Conservation (phyloP, 37 sponge, comb jelly and placozoan genomes). For the Ianthella basta region DNA sequence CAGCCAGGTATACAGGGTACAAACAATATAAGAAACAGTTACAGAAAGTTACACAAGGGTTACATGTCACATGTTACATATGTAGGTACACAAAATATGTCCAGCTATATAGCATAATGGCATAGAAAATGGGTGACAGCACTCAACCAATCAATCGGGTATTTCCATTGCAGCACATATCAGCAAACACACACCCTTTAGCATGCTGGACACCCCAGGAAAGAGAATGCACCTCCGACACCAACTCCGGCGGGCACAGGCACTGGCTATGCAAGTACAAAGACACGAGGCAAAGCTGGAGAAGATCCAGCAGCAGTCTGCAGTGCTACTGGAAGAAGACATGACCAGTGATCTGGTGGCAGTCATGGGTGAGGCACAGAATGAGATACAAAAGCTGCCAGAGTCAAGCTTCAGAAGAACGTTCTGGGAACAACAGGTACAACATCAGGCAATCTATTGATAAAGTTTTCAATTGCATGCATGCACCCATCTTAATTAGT, state of each 20-base stretch:
- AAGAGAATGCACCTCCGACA: not conserved
- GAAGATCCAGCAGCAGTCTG: not conserved
- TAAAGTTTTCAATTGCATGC: not conserved
- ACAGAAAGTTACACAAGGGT: not conserved
- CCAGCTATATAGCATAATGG: not conserved
- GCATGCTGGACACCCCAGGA: not conserved
- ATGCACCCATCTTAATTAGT: no score
- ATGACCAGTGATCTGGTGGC: not conserved
- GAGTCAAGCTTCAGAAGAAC: not conserved
- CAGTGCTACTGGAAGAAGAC: not conserved
- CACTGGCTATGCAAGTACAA: not conserved
- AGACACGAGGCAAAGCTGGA: not conserved
- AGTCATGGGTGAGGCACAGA: not conserved
- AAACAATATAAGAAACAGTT: no score
- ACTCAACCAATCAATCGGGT: no score
- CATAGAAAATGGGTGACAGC: no score
- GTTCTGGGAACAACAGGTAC: conserved; percentile 33
- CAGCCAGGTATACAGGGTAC: no score
- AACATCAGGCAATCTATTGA: no score
- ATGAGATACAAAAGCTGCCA: not conserved
- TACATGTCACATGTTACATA: not conserved
- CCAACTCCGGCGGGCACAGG: not conserved
- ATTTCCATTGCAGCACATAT: not conserved
- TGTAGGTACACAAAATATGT: not conserved
- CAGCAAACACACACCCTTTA: not conserved